These are phyloP conservation scores for Thamnophis sirtalis DNA, from an alignment of 2,113 vertebrate genomes.

Conservation along the genomic window DNA sequence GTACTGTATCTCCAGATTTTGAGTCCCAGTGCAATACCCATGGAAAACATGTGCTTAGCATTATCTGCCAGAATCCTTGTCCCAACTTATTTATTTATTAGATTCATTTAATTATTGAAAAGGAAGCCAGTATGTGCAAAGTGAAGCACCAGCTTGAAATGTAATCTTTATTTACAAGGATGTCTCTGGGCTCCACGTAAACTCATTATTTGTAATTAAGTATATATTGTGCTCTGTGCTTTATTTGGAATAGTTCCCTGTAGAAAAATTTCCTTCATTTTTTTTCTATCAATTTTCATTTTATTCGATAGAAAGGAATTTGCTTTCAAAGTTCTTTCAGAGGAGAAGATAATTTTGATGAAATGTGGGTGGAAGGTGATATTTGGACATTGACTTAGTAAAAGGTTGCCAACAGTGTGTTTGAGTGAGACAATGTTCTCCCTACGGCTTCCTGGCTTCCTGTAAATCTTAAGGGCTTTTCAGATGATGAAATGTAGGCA, in stretches of 20 bases:
- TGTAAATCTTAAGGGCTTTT: background rate
- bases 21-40: background rate
- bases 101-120: background rate
- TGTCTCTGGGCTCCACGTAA: background rate
- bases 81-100: background rate
- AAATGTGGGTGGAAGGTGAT: background rate
- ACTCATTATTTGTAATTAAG: background rate
- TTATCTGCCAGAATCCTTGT: background rate
- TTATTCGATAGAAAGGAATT: background rate
- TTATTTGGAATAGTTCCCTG: background rate
- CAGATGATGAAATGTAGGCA: background rate
- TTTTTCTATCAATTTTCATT: background rate
- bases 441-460: background rate
- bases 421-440: background rate
- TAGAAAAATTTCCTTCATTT: background rate
- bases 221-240: background rate
- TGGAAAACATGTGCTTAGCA: background rate
- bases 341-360: background rate
- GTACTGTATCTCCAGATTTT: background rate
- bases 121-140: background rate
- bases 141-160: background rate
- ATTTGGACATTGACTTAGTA: background rate
- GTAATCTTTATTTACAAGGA: background rate
- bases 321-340: background rate
- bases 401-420: background rate